Conservation (phyloP, 1,140 invertebrate genomes). For the Drosophila ananassae region DNA sequence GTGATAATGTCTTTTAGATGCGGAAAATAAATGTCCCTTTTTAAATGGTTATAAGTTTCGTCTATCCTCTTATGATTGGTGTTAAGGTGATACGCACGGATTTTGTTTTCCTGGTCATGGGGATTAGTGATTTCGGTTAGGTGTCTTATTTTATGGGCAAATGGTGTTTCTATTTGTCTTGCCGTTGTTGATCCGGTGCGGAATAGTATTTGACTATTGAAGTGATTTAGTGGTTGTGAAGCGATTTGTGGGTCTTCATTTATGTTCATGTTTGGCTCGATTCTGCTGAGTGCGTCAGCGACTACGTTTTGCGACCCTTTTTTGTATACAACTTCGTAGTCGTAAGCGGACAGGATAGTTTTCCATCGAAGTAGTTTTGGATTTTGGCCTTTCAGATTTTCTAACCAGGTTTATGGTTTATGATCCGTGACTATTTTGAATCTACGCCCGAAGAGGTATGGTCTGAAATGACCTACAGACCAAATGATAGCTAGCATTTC, state of each 20-base stretch:
- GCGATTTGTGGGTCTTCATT: no score
- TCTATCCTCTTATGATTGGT: no score
- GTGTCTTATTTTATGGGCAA: conserved; percentile 14
- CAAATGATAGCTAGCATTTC: conserved; percentile 14
- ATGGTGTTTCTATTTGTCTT: conserved; percentile 14
- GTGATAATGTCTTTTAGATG: no score
- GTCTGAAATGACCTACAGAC: background rate
- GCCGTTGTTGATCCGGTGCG: background rate
- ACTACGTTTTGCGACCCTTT: background rate
- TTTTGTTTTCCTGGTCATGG: background rate
- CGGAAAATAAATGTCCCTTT: no score
- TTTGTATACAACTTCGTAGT: background rate
- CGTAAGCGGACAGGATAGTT: no score
- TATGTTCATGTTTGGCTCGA: background rate
- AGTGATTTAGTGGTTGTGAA: background rate
- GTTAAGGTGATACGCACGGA: background rate
- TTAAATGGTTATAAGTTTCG: no score
- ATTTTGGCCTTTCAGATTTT: conserved; percentile 6
- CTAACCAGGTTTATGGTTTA: conserved; percentile 11
- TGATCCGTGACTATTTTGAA: conserved; percentile 22
- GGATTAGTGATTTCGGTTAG: background rate
- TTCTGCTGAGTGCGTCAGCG: background rate
- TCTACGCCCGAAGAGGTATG: conserved; percentile 1
- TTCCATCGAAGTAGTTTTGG: conserved; percentile 5
- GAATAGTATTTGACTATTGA: background rate